Conservation (phyloP, 2,113 vertebrate species). For the Antigone vipio region DNA sequence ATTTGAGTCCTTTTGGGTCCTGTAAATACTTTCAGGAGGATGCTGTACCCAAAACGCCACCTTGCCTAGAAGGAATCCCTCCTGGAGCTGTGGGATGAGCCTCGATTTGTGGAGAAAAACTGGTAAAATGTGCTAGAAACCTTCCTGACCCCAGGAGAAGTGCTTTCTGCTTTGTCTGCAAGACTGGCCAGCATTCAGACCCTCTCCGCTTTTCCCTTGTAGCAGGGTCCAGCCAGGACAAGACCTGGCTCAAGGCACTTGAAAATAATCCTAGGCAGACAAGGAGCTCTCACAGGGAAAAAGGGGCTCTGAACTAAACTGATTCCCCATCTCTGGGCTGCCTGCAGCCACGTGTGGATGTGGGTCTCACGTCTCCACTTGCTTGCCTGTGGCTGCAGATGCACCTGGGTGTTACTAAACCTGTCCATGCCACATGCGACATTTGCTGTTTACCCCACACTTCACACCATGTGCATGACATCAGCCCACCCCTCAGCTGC, state of each 20-base stretch:
- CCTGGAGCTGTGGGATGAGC: not conserved
- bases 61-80: not conserved
- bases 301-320: not conserved
- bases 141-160: not conserved
- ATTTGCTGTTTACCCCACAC: not conserved
- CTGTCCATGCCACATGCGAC: fast-evolving
- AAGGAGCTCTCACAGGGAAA: not conserved
- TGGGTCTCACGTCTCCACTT: not conserved
- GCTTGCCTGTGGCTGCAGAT: not conserved
- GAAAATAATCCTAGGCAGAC: not conserved
- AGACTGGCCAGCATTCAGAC: not conserved
- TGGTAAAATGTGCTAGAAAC: not conserved
- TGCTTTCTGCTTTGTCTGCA: not conserved
- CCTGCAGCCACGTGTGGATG: not conserved
- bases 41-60: not conserved
- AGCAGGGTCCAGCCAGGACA: not conserved
- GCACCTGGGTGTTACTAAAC: not conserved
- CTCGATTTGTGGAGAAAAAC: not conserved
- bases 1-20: not conserved
- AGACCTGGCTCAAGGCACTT: not conserved
- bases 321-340: not conserved
- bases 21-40: not conserved
- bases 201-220: not conserved
- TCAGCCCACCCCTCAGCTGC: not conserved
- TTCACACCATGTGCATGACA: fast-evolving